Conservation (phyloP, 2,888 invertebrate species). For the Galerucella calmariensis region DNA sequence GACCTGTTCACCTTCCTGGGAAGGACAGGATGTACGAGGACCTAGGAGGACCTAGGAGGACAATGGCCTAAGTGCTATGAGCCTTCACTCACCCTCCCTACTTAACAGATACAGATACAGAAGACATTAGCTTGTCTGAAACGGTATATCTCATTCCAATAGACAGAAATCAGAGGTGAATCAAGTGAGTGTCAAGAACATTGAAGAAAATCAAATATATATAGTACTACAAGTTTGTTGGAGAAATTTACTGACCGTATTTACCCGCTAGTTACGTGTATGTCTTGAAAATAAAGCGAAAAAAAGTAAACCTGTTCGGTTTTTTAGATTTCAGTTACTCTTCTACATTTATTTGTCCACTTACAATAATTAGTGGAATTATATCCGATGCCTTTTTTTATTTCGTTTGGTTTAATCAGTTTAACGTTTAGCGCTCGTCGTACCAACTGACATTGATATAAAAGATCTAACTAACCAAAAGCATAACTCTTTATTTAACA, state of each 20-base stretch:
- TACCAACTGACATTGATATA: conserved; percentile 25
- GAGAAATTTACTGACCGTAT: neutral
- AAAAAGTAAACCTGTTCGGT: conserved; percentile 27
- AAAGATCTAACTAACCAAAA: conserved; percentile 21
- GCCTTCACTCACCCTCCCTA: too few relatives aligned
- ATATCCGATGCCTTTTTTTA: conserved; percentile 20
- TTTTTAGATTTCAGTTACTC: conserved; percentile 34
- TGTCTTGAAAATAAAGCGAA: conserved; percentile 5
- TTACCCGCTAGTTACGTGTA: conserved; percentile 7
- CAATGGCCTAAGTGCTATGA: too few relatives aligned
- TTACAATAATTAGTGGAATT: conserved; percentile 34
- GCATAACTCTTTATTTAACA: conserved; percentile 19
- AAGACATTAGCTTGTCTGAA: too few relatives aligned
- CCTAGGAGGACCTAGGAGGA: too few relatives aligned
- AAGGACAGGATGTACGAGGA: too few relatives aligned
- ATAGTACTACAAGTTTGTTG: neutral
- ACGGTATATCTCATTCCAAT: too few relatives aligned
- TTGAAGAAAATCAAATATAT: too few relatives aligned
- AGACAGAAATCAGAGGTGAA: too few relatives aligned
- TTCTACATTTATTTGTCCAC: conserved; percentile 34
- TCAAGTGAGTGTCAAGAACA: too few relatives aligned
- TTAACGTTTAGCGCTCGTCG: conserved; percentile 21
- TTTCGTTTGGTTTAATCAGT: conserved; percentile 26
- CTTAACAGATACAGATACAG: too few relatives aligned
- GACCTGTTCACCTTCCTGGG: too few relatives aligned